A percentile compares a stretch with the other conserved stretches of the same genome.
These are phyloP conservation scores for Synodontis membranacea DNA, from an alignment of 2,113 vertebrate genomes.

Conservation along the genomic window DNA sequence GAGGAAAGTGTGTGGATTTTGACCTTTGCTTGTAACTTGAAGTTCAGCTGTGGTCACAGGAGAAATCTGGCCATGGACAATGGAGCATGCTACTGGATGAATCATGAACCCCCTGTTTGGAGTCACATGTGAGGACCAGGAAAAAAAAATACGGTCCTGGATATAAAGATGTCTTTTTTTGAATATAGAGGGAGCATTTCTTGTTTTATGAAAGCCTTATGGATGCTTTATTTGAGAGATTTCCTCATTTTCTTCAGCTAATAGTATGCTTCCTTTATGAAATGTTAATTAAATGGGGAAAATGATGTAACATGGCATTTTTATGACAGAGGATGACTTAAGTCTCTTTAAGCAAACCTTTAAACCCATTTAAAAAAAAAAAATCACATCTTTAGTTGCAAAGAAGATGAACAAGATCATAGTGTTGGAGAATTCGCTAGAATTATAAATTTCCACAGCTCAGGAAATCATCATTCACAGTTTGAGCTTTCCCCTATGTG, in stretches of 20 bases:
- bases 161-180: neutral
- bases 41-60: constrained; percentile 24
- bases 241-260: neutral
- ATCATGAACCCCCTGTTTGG: constrained; percentile 4
- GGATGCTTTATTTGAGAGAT: neutral
- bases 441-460: neutral
- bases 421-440: neutral
- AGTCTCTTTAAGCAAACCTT: neutral
- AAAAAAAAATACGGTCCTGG: neutral
- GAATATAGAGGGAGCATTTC: neutral
- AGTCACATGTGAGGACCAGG: constrained; percentile 1
- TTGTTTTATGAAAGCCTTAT: neutral
- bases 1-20: constrained; percentile 6
- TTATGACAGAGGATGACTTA: neutral
- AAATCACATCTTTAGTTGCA: neutral
- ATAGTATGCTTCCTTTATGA: neutral
- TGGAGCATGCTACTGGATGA: constrained; percentile 17
- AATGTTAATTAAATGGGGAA: neutral
- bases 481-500: neutral
- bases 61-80: neutral
- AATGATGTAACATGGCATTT: neutral
- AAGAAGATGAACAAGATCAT: neutral
- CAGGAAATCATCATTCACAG: neutral
- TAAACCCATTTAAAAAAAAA: neutral
- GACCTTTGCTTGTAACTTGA: constrained; percentile 29